Percentiles rank a stretch among this genome's conserved stretches.
Conservation (phyloP, 2,888 invertebrate species). For the Pegoplata infirma region DNA sequence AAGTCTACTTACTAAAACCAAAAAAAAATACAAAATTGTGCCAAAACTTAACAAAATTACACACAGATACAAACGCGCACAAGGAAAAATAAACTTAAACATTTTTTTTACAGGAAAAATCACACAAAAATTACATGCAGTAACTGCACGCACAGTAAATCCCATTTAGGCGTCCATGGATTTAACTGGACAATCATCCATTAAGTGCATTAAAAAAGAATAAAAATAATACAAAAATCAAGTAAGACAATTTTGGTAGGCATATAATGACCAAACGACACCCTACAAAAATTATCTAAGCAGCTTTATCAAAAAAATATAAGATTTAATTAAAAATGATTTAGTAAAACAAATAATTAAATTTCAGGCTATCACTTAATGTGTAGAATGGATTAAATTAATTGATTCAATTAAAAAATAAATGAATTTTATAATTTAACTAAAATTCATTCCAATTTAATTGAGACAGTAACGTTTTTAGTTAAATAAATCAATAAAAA, state of each 20-base stretch:
- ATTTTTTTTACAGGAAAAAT: slow-evolving; percentile 36
- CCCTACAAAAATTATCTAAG: no score
- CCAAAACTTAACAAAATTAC: slow-evolving; percentile 18
- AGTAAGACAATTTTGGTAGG: no score
- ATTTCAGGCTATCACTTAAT: no score
- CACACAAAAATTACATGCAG: background rate
- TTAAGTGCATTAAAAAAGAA: slow-evolving; percentile 41
- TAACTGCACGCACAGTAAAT: slow-evolving; percentile 18
- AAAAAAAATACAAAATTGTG: slow-evolving; percentile 9
- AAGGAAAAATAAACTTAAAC: slow-evolving; percentile 1
- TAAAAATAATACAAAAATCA: slow-evolving; percentile 16
- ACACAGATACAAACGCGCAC: background rate
- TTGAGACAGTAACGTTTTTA: no score
- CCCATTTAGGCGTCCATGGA: slow-evolving; percentile 33
- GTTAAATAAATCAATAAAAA: no score
- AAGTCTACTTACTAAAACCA: background rate
- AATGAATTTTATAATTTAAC: no score
- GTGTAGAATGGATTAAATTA: no score
- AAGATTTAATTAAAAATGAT: no score
- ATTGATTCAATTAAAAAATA: background rate
- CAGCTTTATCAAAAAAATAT: no score
- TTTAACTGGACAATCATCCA: slow-evolving; percentile 53
- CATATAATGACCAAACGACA: no score
- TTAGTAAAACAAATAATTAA: no score
- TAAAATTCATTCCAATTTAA: no score